Evolutionary conservation across 2,888 invertebrate species (phyloP), one percentile per base, ranked within the genome.

Genomic region (Orchestes rusci): DNA sequence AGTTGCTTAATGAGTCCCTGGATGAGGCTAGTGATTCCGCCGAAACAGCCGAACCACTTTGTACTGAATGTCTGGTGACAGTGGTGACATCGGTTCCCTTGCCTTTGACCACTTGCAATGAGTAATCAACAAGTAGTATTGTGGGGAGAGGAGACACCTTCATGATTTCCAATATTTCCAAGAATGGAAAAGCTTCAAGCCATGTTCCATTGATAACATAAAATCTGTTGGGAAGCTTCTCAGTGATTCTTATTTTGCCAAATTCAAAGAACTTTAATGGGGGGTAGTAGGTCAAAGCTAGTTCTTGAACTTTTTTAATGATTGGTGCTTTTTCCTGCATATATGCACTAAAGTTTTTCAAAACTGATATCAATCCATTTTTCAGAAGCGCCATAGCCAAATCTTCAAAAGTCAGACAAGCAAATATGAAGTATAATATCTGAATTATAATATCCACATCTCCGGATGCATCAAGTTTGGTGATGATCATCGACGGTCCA

Each of bases 81-180:
- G 41, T 47, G 1, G 17, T 3, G 23, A 10, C 17, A 16, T 28
- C 32, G 18, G 12, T 3, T 13, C 16, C 12, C 3, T 13, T 28
- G 28, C 42, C 36, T 43, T 45, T 44, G 4, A 34, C 29, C 12
- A 50, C 48, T 52, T 55, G 50, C 27, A 48, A 56, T 13, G 54
- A 56, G 48, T 58, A 64, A 47, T 66, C 63, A 12, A 65, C 60
- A 4, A 66, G 46, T 39, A 65, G 66, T 43, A 66, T 60, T 0
- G 61, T 60, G 3, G 47, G 43, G 2, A 49, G 45, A 0, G 64
- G 56, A 3, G 58, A 60, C 15, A 59, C 54, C 27, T 53, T 45
- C 28, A 55, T 46, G 2, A 51, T 45, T 43, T 59, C 59, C 15
- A 66, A 41, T 2, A 64, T 54, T 45, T 65, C 65, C 36, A 66